phyloP scores from a whole-genome alignment of 1,140 invertebrate genomes.

The Gonioctena quinquepunctata region DNA sequence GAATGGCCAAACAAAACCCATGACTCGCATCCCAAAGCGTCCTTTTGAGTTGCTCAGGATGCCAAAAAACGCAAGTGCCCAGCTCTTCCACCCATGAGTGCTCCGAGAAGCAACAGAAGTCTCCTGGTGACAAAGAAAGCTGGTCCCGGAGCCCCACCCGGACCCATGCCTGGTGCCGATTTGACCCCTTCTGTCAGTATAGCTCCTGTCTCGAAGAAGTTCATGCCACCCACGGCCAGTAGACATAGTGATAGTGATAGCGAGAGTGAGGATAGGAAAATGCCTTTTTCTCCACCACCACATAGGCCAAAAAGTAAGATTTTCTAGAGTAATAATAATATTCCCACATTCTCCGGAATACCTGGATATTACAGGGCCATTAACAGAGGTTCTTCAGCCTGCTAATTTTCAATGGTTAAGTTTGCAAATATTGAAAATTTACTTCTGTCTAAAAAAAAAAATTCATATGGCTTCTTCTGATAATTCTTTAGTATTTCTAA shows the following conservation, averaged over 20 bases:
- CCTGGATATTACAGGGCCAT: too few relatives aligned
- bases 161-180: constrained; percentile 41
- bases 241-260: constrained; percentile 46
- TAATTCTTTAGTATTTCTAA: too few relatives aligned
- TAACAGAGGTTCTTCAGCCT: too few relatives aligned
- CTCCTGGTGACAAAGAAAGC: constrained; percentile 23
- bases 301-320: constrained; percentile 31
- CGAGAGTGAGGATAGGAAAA: constrained; percentile 38
- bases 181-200: constrained; percentile 61
- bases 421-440: too few relatives aligned
- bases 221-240: constrained; percentile 19
- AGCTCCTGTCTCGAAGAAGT: constrained; percentile 56
- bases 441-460: too few relatives aligned
- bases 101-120: constrained; percentile 28
- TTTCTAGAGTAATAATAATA: too few relatives aligned
- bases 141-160: not conserved
- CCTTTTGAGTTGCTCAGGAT: constrained; percentile 55
- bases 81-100: constrained; percentile 36
- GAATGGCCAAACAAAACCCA: constrained; percentile 61
- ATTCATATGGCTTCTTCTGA: too few relatives aligned
- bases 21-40: constrained; percentile 50
- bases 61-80: constrained; percentile 41
- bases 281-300: constrained; percentile 19
- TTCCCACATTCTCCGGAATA: too few relatives aligned
- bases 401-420: too few relatives aligned